Evolutionary conservation across 2,113 vertebrate species (phyloP).

Genomic region (Hyperoodon ampullatus): DNA sequence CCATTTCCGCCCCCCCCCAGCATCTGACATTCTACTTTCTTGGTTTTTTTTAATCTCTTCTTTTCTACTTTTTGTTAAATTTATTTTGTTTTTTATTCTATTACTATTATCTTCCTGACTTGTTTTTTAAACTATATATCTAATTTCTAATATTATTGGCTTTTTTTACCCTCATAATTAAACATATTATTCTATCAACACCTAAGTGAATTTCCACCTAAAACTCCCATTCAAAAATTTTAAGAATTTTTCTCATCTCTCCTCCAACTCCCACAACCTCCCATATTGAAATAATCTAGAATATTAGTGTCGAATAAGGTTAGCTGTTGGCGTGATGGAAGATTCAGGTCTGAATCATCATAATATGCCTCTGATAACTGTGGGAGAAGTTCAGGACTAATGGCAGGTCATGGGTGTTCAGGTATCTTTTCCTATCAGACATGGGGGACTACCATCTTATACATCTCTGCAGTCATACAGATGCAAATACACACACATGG

Average conservation of each 20-base stretch:
- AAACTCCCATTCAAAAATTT: not conserved
- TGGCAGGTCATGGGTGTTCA: not conserved
- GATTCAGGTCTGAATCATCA: not conserved
- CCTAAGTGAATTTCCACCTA: not conserved
- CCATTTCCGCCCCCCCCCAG: rapidly evolving
- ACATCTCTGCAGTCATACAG: not conserved
- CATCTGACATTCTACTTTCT: not conserved
- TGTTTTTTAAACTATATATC: not conserved
- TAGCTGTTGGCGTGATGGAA: not conserved
- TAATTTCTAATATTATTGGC: not conserved
- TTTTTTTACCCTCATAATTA: not conserved
- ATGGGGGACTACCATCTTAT: not conserved
- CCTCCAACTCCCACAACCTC: not conserved
- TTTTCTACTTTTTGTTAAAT: not conserved
- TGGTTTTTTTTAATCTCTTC: not conserved
- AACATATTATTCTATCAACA: not conserved
- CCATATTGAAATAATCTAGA: not conserved
- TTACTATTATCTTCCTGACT: not conserved
- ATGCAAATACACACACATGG: not conserved
- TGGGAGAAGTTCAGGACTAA: not conserved
- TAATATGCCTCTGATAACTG: not conserved
- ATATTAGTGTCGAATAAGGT: not conserved
- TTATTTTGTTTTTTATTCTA: not conserved
- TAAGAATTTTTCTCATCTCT: not conserved
- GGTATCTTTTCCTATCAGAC: not conserved